phyloP scores from a whole-genome alignment of 92 coral and sea anemone species.

The Umimayanthus kanabou region DNA sequence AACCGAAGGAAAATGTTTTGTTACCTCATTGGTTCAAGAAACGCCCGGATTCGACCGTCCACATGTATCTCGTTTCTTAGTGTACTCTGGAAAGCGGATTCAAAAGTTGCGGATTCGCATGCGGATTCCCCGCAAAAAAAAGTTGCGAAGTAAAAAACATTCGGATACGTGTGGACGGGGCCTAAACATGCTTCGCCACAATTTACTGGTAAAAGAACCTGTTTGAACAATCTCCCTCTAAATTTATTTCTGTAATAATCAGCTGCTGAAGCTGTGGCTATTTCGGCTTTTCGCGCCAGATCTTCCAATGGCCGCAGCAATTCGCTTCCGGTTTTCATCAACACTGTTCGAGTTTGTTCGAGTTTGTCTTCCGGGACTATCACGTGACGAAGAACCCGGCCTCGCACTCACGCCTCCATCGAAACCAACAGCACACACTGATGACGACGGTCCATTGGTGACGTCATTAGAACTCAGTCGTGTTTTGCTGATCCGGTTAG shows the following conservation, averaged over 20 bases:
- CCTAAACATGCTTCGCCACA: too few species aligned
- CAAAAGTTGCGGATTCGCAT: too few species aligned
- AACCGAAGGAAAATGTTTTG: too few species aligned
- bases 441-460: conserved; percentile 32
- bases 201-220: too few species aligned
- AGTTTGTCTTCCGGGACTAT: conserved; percentile 52
- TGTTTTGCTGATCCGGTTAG: conserved; percentile 33
- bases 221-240: too few species aligned
- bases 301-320: conserved; percentile 88
- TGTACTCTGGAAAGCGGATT: too few species aligned
- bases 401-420: conserved; percentile 70
- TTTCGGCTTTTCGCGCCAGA: conserved; percentile 69
- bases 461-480: conserved; percentile 47
- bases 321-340: conserved; percentile 89
- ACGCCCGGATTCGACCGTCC: too few species aligned
- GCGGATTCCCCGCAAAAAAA: too few species aligned
- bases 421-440: conserved; percentile 71
- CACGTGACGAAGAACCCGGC: conserved; percentile 57
- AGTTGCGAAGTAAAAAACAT: too few species aligned
- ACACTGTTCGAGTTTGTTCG: conserved; percentile 70
- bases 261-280: conserved; percentile 57
- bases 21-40: too few species aligned
- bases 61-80: too few species aligned
- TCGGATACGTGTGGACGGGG: too few species aligned
- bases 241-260: background rate